Base-by-base conservation (phyloP, 2,113 vertebrate species). In the Lota lota region DNA sequence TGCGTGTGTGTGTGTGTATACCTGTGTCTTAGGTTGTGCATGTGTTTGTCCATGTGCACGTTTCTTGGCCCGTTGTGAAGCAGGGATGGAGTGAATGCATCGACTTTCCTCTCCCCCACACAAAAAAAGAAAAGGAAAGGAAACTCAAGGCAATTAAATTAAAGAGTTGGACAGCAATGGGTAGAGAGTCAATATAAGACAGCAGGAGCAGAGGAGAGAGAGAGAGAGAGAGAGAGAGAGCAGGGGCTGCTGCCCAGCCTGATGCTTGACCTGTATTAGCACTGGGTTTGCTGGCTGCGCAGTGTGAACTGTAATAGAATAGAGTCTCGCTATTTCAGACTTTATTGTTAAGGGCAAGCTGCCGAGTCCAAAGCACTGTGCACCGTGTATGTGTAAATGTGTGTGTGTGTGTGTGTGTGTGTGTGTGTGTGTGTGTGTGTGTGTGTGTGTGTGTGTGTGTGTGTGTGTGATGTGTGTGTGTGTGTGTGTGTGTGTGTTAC, bases 321-420 rank as follows among this genome's bases (percentile, higher is more conserved):
- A 80, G 75, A 51, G 78, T 53, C 2, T 33, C 51, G 66, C 79
- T 81, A 72, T 77, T 83, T 78, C 75, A 87, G 80, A 50, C 79
- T 66, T 73, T 71, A 85, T 88, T 88, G 85, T 87, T 77, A 51
- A 57, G 19, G 6, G 60, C 74, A 65, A 65, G 70, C 76, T 24
- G 6, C 54, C 73, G 57, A 73, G 81, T 83, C 75, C 75, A 81
- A 81, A 85, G 81, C 75, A 21, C 77, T 78, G 72, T 77, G 70
- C 73, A 70, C 74, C 11, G 8, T 22, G 20, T 11, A 12, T 14
- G 58, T 60, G 58, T 22, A 20, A 2, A 12, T 10, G 59, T 61
- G 19, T 61, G 20, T 24, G 20, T 61, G 58, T 11, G 20, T 19
- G 20, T 21, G 20, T 60, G 58, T 22, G n/a, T 14, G 58, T 3